phyloP scores from a whole-genome alignment of 2,797 vertebrate genomes.

The Sphaeramia orbicularis region DNA sequence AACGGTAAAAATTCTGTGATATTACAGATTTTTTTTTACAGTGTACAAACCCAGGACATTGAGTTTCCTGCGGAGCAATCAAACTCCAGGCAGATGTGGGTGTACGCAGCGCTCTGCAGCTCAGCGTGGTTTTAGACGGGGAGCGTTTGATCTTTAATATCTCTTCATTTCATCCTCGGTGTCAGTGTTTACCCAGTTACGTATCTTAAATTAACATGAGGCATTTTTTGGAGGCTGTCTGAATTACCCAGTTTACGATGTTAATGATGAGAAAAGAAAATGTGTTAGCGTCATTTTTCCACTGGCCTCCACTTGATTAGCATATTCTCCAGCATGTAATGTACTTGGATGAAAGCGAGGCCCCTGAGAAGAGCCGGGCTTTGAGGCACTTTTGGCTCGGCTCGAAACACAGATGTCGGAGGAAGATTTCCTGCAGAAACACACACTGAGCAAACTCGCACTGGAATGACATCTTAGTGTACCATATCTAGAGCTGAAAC shows the following conservation, averaged over 20 bases:
- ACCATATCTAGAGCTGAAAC: no score
- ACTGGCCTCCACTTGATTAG: background rate
- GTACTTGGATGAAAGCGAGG: background rate
- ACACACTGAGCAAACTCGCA: no score
- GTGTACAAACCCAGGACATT: slow-evolving; percentile 61
- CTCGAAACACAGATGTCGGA: no score
- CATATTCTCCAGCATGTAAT: background rate
- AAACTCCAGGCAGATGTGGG: slow-evolving; percentile 75
- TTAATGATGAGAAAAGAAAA: background rate
- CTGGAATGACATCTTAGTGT: no score
- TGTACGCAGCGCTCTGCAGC: slow-evolving; percentile 69
- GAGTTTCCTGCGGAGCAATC: slow-evolving; percentile 70
- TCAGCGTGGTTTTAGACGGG: slow-evolving; percentile 60
- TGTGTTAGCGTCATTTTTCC: background rate
- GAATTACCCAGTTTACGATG: background rate
- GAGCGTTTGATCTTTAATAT: slow-evolving; percentile 13
- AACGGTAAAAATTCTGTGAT: no score
- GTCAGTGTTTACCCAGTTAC: background rate
- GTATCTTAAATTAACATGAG: background rate
- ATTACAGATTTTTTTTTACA: no score
- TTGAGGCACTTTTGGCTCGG: background rate
- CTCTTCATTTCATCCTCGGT: background rate
- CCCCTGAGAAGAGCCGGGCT: background rate
- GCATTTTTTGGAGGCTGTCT: background rate
- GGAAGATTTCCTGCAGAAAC: no score